A percentile compares a stretch with the other conserved stretches of the same genome.
phyloP scores from a whole-genome alignment of 2,888 invertebrate species.

The Andrena marginata region DNA sequence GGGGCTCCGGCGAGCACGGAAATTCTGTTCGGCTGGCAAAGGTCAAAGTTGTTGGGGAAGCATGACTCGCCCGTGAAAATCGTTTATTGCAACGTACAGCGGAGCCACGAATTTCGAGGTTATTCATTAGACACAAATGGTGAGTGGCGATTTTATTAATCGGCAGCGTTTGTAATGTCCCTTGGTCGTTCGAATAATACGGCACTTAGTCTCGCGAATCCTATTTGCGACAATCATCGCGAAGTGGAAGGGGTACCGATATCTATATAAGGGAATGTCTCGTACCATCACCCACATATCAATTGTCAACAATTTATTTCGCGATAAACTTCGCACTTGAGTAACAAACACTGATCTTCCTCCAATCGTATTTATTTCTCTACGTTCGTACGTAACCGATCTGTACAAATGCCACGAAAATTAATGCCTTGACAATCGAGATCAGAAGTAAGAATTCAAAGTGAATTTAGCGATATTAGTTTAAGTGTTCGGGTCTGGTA shows the following conservation, averaged over 20 bases:
- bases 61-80: constrained; percentile 24
- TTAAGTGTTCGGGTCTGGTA: not conserved
- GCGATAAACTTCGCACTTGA: constrained; percentile 21
- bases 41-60: not conserved
- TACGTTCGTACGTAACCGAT: not conserved
- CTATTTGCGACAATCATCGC: constrained; percentile 18
- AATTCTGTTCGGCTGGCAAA: not conserved
- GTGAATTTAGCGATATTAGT: not conserved
- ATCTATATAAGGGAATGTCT: constrained; percentile 62
- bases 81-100: not conserved
- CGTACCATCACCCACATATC: constrained; percentile 28
- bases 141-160: constrained; percentile 30
- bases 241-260: constrained; percentile 49
- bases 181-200: not conserved
- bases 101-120: constrained; percentile 10
- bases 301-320: constrained; percentile 35
- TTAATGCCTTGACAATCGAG: not conserved
- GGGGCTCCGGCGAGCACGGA: not conserved
- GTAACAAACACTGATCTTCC: not conserved
- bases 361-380: constrained; percentile 9
- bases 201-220: constrained; percentile 18
- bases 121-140: constrained; percentile 53
- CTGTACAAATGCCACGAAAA: not conserved
- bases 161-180: not conserved
- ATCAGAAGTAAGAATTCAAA: not conserved